These are phyloP conservation scores for Pipistrellus nathusii DNA, from an alignment of 2,797 vertebrate species.

Conservation along the genomic window DNA sequence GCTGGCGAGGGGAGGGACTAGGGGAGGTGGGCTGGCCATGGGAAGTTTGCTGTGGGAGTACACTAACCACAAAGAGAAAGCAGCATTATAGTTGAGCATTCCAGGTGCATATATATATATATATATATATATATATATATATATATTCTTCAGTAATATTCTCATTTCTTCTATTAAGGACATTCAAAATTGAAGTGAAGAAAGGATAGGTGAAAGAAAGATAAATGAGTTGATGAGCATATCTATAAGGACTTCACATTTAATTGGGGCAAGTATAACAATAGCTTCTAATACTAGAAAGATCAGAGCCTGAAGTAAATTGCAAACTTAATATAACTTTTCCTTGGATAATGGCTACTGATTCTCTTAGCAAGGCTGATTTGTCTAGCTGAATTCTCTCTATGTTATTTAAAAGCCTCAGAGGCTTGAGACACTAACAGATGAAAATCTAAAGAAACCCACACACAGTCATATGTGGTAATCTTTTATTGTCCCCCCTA, in stretches of 20 bases:
- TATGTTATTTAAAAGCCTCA: slow-evolving; percentile 20
- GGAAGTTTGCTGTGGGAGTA: too few species aligned
- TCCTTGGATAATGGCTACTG: slow-evolving; percentile 14
- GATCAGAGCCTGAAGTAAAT: not conserved
- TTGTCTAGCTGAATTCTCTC: slow-evolving; percentile 27
- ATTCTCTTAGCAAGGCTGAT: not conserved
- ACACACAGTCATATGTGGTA: not conserved
- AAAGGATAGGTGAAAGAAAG: not conserved
- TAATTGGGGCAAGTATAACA: not conserved
- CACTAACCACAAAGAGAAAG: too few species aligned
- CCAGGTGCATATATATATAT: not conserved
- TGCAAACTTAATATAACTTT: not conserved
- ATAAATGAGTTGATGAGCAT: not conserved
- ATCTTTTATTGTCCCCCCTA: not conserved
- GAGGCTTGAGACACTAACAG: not conserved
- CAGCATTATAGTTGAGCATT: too few species aligned
- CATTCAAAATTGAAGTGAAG: not conserved
- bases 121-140: too few species aligned
- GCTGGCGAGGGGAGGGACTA: too few species aligned
- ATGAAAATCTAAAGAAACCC: slow-evolving; percentile 24
- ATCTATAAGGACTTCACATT: not conserved
- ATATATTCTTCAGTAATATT: not conserved
- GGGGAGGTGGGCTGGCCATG: too few species aligned
- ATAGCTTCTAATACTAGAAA: slow-evolving; percentile 3
- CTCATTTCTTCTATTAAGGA: not conserved